These are phyloP conservation scores for Borostomias antarcticus DNA, from an alignment of 2,797 vertebrate genomes.

Conservation along the genomic window DNA sequence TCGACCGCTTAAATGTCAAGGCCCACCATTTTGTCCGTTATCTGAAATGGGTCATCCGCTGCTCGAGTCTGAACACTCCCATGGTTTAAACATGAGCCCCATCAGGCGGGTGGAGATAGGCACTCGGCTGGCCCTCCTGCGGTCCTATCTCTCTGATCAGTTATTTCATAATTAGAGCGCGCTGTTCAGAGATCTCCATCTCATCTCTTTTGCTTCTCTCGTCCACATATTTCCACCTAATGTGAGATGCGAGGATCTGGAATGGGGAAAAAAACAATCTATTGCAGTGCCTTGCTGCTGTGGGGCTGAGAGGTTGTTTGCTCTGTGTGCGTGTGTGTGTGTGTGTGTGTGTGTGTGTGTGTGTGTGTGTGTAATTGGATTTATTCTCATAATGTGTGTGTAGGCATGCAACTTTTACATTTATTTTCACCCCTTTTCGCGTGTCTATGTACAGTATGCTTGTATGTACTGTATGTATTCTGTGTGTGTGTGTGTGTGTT, in stretches of 20 bases:
- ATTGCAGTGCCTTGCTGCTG: constrained; percentile 13
- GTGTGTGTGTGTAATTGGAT: not conserved
- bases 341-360: constrained; percentile 7
- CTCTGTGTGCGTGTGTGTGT: too few species aligned
- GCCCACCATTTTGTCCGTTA: constrained; percentile 42
- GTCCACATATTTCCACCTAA: constrained; percentile 39
- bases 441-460: too few species aligned
- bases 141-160: constrained; percentile 50
- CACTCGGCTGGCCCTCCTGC: constrained; percentile 49
- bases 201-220: constrained; percentile 54
- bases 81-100: constrained; percentile 62
- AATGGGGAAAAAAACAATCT: constrained; percentile 14
- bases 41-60: constrained; percentile 56
- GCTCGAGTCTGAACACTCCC: constrained; percentile 38
- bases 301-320: constrained; percentile 4
- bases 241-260: constrained; percentile 30
- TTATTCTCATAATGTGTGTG: not conserved
- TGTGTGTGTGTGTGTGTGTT: not conserved
- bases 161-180: constrained; percentile 64
- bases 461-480: not conserved
- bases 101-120: constrained; percentile 43
- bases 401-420: not conserved
- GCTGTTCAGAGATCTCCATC: constrained; percentile 42
- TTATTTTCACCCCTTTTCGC: too few species aligned
- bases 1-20: constrained; percentile 57